Evolutionary conservation across 2,113 vertebrate species (phyloP).

Genomic region (Felis catus): DNA sequence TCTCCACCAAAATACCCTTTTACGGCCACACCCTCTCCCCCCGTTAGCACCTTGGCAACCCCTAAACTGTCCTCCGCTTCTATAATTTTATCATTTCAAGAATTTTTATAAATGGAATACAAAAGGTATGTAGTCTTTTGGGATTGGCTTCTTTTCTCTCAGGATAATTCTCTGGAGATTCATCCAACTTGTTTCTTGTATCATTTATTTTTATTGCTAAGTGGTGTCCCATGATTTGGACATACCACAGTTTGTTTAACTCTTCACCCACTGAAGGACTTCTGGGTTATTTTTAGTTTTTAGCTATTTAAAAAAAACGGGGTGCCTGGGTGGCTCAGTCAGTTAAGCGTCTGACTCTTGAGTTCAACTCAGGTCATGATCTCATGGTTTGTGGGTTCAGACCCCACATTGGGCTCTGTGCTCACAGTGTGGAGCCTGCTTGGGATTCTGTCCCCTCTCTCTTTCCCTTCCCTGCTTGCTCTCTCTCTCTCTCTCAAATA

Average conservation of each 20-base stretch:
- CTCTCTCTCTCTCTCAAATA: too few species aligned
- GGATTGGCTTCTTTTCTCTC: neutral
- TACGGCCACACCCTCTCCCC: neutral
- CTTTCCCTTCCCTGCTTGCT: too few species aligned
- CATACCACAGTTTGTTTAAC: neutral
- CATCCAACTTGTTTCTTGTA: neutral
- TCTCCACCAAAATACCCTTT: neutral
- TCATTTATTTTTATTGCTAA: neutral
- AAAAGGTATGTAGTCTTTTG: neutral
- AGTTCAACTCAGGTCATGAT: too few species aligned
- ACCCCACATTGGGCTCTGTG: too few species aligned
- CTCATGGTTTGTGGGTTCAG: too few species aligned
- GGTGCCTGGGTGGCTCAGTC: neutral
- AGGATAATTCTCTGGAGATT: neutral
- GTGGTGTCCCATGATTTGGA: neutral
- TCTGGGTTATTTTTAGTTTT: neutral
- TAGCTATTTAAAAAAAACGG: neutral
- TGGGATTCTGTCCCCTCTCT: too few species aligned
- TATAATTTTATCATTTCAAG: neutral
- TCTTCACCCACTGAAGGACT: neutral
- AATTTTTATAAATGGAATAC: neutral
- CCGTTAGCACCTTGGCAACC: neutral
- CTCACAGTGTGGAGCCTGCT: too few species aligned
- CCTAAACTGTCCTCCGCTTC: neutral
- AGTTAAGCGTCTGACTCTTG: too few species aligned